These are phyloP conservation scores for Diplolepis rosae DNA, from an alignment of 2,888 invertebrate genomes.

Conservation along the genomic window DNA sequence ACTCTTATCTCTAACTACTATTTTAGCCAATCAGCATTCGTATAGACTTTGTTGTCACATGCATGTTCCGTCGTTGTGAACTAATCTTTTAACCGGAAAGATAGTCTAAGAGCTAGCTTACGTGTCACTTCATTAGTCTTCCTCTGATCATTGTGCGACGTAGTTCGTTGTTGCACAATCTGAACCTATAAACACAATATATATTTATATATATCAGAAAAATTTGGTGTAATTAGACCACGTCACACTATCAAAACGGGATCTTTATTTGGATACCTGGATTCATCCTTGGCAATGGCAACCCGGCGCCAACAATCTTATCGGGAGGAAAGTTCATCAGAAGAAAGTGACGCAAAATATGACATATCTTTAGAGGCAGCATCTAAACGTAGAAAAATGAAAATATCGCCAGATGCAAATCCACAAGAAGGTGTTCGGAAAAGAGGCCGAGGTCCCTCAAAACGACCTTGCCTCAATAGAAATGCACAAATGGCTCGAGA, in stretches of 20 bases:
- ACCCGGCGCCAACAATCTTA: neutral
- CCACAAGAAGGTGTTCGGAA: slow-evolving; percentile 29
- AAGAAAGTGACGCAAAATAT: neutral
- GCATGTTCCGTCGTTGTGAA: too few species aligned
- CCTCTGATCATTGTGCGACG: too few species aligned
- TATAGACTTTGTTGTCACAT: neutral
- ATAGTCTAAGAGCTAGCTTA: too few species aligned
- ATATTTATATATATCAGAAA: neutral
- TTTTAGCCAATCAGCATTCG: neutral
- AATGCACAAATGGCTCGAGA: slow-evolving; percentile 80
- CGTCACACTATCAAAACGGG: neutral
- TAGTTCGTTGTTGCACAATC: too few species aligned
- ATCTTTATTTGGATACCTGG: neutral
- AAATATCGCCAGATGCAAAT: neutral
- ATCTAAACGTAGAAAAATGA: neutral
- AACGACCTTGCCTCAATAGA: slow-evolving; percentile 73
- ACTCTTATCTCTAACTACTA: neutral
- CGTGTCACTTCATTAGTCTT: too few species aligned
- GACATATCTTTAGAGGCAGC: neutral
- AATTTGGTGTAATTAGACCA: neutral
- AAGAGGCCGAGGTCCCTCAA: slow-evolving; percentile 61
- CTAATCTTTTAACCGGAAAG: too few species aligned
- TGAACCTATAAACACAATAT: neutral
- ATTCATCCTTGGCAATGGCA: neutral
- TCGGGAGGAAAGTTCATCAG: neutral